These are phyloP conservation scores for Cantharis rustica DNA, from an alignment of 2,888 invertebrate genomes.

Conservation along the genomic window DNA sequence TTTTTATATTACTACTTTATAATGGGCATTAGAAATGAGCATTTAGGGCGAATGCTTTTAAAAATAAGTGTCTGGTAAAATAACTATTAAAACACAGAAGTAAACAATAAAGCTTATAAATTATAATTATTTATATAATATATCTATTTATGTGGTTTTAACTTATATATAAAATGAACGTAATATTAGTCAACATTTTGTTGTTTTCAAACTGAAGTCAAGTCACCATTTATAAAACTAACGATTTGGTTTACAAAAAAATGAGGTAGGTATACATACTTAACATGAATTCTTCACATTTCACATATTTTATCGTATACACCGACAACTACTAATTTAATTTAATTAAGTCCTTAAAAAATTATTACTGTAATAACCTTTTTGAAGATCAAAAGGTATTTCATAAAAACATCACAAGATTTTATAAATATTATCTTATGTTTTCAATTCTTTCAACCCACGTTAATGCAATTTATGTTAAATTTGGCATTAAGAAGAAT, in stretches of 20 bases:
- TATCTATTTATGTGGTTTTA: background rate
- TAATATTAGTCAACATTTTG: too few species aligned
- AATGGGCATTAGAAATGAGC: too few species aligned
- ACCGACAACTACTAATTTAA: background rate
- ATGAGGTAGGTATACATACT: background rate
- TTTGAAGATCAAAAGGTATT: background rate
- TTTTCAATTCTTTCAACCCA: too few species aligned
- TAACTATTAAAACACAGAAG: too few species aligned
- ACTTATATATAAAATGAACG: background rate
- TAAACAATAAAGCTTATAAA: too few species aligned
- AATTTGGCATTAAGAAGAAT: too few species aligned
- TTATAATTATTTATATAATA: too few species aligned
- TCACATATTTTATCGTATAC: background rate
- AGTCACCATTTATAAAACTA: background rate
- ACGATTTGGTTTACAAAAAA: background rate
- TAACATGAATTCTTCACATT: background rate
- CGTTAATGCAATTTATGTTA: too few species aligned
- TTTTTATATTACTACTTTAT: too few species aligned
- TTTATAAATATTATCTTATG: too few species aligned
- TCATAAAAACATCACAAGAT: background rate
- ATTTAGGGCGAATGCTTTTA: too few species aligned
- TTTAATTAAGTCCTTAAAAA: background rate
- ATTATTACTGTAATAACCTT: background rate
- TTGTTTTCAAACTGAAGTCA: background rate
- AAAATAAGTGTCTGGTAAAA: too few species aligned